Percentiles rank a stretch among this genome's conserved stretches.
Evolutionary conservation across 2,797 vertebrate genomes (phyloP).

Genomic region (Meda fulgida): DNA sequence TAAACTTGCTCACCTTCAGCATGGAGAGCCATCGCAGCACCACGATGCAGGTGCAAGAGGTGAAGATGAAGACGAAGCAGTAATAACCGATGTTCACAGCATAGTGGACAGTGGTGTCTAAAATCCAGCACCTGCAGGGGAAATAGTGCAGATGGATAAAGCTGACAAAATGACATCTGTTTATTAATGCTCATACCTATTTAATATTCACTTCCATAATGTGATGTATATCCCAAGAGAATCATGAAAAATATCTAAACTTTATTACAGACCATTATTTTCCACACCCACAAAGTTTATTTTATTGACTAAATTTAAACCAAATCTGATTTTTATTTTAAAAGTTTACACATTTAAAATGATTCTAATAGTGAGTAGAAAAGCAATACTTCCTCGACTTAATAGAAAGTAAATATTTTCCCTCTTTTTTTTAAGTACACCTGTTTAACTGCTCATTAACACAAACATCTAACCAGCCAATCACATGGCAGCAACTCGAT

Average conservation of each 20-base stretch:
- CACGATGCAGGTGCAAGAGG: constrained; percentile 66
- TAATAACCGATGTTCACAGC: constrained; percentile 76
- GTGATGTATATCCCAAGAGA: background rate
- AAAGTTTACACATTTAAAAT: background rate
- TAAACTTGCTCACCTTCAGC: constrained; percentile 31
- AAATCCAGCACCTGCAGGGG: constrained; percentile 74
- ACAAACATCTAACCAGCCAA: background rate
- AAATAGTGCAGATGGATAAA: background rate
- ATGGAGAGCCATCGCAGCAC: constrained; percentile 65
- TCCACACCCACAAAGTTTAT: background rate
- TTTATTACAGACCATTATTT: background rate
- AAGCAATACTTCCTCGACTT: background rate
- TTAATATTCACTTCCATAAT: background rate
- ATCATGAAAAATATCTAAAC: background rate
- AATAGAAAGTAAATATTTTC: too few species aligned
- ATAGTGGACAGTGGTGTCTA: constrained; percentile 61
- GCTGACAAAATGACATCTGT: too few species aligned
- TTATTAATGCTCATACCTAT: background rate
- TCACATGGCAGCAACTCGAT: too few species aligned
- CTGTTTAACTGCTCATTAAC: background rate
- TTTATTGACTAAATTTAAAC: background rate
- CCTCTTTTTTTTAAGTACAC: background rate
- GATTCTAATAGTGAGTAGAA: background rate
- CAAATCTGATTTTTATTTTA: background rate
- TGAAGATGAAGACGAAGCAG: constrained; percentile 72